Evolutionary conservation across 2,888 invertebrate genomes (phyloP), one percentile per base, ranked within the genome.

Genomic region (Crematogaster levior): DNA sequence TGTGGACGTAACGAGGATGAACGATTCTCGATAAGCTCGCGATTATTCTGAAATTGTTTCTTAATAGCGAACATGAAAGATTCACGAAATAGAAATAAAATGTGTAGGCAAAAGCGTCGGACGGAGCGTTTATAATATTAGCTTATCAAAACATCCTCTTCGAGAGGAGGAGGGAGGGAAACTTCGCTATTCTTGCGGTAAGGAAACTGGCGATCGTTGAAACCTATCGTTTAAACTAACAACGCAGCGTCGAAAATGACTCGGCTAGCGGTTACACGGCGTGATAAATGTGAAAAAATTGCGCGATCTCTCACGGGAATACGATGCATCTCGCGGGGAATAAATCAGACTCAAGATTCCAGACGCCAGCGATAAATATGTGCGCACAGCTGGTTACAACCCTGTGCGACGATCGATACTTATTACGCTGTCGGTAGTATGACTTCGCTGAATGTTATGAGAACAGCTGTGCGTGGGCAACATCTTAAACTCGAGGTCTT

Each of bases 261-360:
- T 51, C 30, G 40, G 43, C 68, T 58, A 9, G 53, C 27, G 66
- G 56, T 56, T 68, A 18, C 4, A 7, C 66, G 68, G 15, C 68
- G 18, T 58, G 77, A 77, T 68, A 68, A 68, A 68, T 68, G 40
- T 43, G 18, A 68, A 56, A 77, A 68, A 68, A 77, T 77, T 77
- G 77, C 68, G n/a, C 30, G 56, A 77, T 68, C 68, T 46, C 63
- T 34, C 43, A 24, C 53, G 56, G 66, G 43, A 40, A 56, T 30
- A 37, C 63, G 70, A 40, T 43, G 7, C 68, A 77, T 46, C 77
- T 77, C 68, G 30, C 68, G 68, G 18, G 12, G 43, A 68, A 77
- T 77, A 77, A 77, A 77, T 77, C 77, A 77, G 68, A 43, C 66
- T 56, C 77, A 21, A 68, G 77, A 77, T 77, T 77, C 56, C 18